Base-by-base conservation (phyloP, 2,113 vertebrate species). In the Pluvialis apricaria region DNA sequence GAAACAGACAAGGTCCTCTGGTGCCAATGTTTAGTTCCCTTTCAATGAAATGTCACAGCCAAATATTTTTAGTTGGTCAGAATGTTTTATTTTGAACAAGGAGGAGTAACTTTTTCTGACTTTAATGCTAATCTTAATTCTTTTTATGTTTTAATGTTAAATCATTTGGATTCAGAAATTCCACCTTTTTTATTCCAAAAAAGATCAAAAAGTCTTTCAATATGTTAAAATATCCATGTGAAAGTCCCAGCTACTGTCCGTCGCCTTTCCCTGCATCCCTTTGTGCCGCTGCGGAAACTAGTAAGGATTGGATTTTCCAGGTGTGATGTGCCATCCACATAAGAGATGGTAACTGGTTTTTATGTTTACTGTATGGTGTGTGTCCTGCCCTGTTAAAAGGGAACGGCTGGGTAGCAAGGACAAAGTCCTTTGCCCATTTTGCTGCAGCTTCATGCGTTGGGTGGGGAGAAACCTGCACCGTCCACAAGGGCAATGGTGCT, bases 401-500 rank as follows among this genome's bases (percentile, higher is more conserved):
- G 24, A 49, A 68, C 6, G 15, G n/a, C 51, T 24, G 15, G 51
- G 51, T 20, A 49, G 42, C n/a, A 29, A 29, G 31, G 36, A 71
- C 28, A 15, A 54, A 29, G 38, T 36, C 42, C 31, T 49, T n/a
- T 58, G 26, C 25, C 34, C 40, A 10, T 32, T 42, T 58, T 32
- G 16, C 61, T 49, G 24, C 69, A 54, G 47, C 40, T 10, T 31
- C 25, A 6, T 17, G 34, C 6, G 5, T 15, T 58, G 19, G 62
- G 10, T 49, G 15, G 34, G 34, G 34, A 75, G 54, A 62, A 73
- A 86, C 6, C 49, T 66, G 18, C 8, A 2, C 22, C 29, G 25
- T 38, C 29, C 21, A 1, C 21, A 29, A 29, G 13, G 20, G 14
- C n/a, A 45, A 2, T 1, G 1, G 20, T 20, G 14, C 12, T 82